Evolutionary conservation across 2,797 vertebrate species (phyloP), one percentile per base, ranked within the genome.

Genomic region (Microctenopoma stevenorrisi): DNA sequence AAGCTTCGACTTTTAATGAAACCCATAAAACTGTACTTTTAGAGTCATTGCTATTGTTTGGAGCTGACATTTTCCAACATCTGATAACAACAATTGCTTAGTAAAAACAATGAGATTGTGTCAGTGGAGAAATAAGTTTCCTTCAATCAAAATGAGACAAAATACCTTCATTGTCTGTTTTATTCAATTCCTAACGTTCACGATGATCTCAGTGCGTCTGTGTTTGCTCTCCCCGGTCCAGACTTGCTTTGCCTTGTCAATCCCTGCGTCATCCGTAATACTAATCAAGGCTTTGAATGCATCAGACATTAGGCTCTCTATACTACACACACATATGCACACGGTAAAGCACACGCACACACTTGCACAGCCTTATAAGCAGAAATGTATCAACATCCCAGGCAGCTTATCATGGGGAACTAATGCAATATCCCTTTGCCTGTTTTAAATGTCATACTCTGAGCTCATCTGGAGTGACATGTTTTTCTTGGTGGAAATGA

Each of bases 371-470:
- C 48, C 70, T 63, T 61, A 67, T 72, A 64, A 83, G 82, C 81
- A 88, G 58, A 68, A 64, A 66, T 56, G 69, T 69, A 84, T 88
- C 84, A 78, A 82, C 79, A 85, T 89, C 87, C 77, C 74, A 82
- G 82, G 83, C 78, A 74, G 85, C 87, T 92, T 90, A 92, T 94
- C 89, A 91, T 76, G 91, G 83, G 92, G 91, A 93, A 93, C 91
- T 94, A 94, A 94, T 94, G 94, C 90, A 92, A 88, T 93, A 91
- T 93, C 88, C 82, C 89, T 85, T 77, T 73, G 90, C 87, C 90
- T 90, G 86, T 91, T 94, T 94, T 93, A 95, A 94, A 95, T 94
- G 94, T 93, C 93, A 94, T 87, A 90, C 85, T 82, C 80, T 92
- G 90, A 94, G 89, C 90, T 93, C 92, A 92, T 93, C 89, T 82